Evolutionary conservation across 1,140 invertebrate genomes (phyloP).

Genomic region (Drosophila pseudoobscura): DNA sequence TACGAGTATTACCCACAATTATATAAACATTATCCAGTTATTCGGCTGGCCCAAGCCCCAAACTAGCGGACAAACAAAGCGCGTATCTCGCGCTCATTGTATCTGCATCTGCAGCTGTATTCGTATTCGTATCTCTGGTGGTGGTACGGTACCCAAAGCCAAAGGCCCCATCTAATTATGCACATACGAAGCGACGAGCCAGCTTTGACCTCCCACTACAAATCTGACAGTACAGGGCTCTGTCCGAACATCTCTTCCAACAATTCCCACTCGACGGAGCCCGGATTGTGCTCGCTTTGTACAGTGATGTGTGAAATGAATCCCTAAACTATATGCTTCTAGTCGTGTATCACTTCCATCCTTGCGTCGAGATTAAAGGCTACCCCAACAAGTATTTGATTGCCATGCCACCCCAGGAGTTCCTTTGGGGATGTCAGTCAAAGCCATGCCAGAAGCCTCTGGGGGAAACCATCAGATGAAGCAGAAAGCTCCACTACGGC

Average conservation of each 20-base stretch:
- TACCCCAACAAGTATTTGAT: slow-evolving; percentile 2
- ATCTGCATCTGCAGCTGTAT: slow-evolving; percentile 31
- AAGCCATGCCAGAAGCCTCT: not conserved
- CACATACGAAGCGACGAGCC: slow-evolving; percentile 35
- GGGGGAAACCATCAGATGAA: slow-evolving; percentile 22
- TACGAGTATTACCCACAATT: slow-evolving; percentile 55
- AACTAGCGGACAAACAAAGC: slow-evolving; percentile 24
- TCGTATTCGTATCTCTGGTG: slow-evolving; percentile 40
- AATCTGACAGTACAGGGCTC: slow-evolving; percentile 35
- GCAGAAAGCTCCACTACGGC: slow-evolving; percentile 12
- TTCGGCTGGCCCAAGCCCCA: slow-evolving; percentile 25
- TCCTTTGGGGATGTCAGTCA: slow-evolving; percentile 28
- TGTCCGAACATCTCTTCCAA: slow-evolving; percentile 12
- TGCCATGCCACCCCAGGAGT: no score
- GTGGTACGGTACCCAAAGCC: slow-evolving; percentile 7
- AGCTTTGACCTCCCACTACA: not conserved
- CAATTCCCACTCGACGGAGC: not conserved
- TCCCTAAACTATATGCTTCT: no score
- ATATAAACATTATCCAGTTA: slow-evolving; percentile 73
- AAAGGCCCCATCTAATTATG: slow-evolving; percentile 60
- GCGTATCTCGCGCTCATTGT: slow-evolving; percentile 46
- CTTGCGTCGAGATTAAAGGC: slow-evolving; percentile 16
- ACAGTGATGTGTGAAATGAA: no score
- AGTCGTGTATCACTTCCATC: not conserved
- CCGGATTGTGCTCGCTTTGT: no score